These are phyloP conservation scores for Brassicogethes aeneus DNA, from an alignment of 2,888 invertebrate genomes.

Conservation along the genomic window DNA sequence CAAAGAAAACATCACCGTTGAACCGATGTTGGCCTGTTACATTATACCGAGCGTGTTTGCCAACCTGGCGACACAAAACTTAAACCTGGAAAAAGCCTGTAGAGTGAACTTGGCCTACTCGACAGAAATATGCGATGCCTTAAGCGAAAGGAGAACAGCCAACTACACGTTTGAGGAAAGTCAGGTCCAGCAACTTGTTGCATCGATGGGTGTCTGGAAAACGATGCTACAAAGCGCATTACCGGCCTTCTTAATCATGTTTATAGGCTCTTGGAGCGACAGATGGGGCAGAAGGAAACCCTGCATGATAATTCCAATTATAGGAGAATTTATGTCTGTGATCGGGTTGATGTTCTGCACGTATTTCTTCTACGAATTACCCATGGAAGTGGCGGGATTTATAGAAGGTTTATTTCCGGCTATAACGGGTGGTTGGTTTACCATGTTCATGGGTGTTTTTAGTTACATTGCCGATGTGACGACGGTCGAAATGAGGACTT, in stretches of 20 bases:
- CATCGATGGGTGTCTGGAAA: constrained; percentile 79
- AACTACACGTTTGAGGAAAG: constrained; percentile 53
- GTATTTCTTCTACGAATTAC: constrained; percentile 67
- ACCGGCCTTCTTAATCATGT: constrained; percentile 72
- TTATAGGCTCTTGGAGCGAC: constrained; percentile 73
- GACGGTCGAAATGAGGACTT: constrained; percentile 71
- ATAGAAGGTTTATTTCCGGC: constrained; percentile 77
- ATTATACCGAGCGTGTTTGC: constrained; percentile 57
- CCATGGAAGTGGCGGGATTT: constrained; percentile 72
- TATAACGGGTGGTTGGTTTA: constrained; percentile 77
- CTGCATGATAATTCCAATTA: constrained; percentile 74
- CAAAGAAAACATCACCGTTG: constrained; percentile 60
- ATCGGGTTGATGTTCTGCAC: constrained; percentile 71
- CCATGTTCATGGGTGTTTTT: constrained; percentile 85
- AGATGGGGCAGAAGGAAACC: constrained; percentile 62
- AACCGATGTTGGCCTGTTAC: constrained; percentile 66
- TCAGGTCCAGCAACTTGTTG: constrained; percentile 63
- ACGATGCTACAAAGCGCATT: constrained; percentile 74
- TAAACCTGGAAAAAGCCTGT: constrained; percentile 81
- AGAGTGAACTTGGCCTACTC: constrained; percentile 69
- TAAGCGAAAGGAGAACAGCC: constrained; percentile 63
- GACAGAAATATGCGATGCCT: constrained; percentile 65
- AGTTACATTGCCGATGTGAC: constrained; percentile 85
- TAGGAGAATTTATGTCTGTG: constrained; percentile 71
- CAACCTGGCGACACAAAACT: constrained; percentile 71